Conservation (phyloP, 2,113 vertebrate species). For the Pelmatolapia mariae region DNA sequence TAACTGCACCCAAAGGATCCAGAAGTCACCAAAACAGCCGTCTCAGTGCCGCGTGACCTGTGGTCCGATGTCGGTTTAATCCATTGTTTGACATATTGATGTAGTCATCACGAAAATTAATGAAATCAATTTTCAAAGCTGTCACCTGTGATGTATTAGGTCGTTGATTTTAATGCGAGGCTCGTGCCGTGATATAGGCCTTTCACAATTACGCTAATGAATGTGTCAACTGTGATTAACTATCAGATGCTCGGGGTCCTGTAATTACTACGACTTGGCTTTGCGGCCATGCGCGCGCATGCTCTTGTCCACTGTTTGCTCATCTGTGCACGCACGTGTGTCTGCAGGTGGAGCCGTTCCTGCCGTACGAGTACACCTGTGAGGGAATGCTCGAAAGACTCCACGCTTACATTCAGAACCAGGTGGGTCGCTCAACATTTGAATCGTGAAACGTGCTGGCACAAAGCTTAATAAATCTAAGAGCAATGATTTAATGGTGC, state of each 20-base stretch:
- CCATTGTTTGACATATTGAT: conserved; percentile 44
- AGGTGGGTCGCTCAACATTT: conserved; percentile 70
- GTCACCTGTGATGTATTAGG: conserved; percentile 52
- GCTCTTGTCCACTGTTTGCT: neutral
- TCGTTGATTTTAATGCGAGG: conserved; percentile 59
- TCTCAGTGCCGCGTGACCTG: neutral
- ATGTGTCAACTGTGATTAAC: conserved; percentile 66
- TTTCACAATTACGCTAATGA: conserved; percentile 67
- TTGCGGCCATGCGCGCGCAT: neutral
- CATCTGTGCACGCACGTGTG: conserved; percentile 21
- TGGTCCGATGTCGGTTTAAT: neutral
- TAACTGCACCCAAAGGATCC: neutral
- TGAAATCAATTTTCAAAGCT: conserved; percentile 49
- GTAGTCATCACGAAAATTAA: conserved; percentile 43
- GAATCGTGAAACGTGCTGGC: neutral
- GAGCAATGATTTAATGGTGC: neutral
- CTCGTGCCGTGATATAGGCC: conserved; percentile 46
- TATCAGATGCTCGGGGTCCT: conserved; percentile 1
- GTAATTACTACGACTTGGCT: conserved; percentile 32
- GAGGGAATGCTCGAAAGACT: conserved; percentile 95
- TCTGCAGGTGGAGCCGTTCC: conserved; percentile 88
- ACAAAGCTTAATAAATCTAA: neutral
- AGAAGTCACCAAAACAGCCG: neutral
- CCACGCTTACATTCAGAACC: conserved; percentile 93
- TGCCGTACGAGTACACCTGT: conserved; percentile 93